These are phyloP conservation scores for Mormyrus proboscirostris DNA, from an alignment of 2,797 vertebrate genomes.

Conservation along the genomic window DNA sequence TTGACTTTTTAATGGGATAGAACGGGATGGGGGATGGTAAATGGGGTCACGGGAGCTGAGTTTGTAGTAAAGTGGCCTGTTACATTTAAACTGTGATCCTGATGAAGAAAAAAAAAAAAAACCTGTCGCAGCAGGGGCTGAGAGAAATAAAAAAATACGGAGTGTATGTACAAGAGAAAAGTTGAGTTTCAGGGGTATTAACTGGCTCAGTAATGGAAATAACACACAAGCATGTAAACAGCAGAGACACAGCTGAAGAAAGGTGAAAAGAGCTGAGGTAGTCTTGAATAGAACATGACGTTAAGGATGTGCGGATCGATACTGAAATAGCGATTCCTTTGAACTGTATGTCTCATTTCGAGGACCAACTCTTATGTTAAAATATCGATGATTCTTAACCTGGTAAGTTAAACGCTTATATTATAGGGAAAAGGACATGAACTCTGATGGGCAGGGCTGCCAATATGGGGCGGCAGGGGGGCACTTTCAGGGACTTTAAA, in stretches of 20 bases:
- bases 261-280: background rate
- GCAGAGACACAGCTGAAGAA: background rate
- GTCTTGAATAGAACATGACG: background rate
- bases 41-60: background rate
- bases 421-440: background rate
- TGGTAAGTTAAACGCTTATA: background rate
- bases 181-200: background rate
- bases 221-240: background rate
- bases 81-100: background rate
- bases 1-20: background rate
- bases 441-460: background rate
- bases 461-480: background rate
- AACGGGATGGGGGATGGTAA: background rate
- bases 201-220: background rate
- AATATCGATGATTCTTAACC: background rate
- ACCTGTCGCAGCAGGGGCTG: background rate
- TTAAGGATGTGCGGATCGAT: background rate
- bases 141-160: background rate
- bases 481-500: background rate
- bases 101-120: background rate
- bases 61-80: background rate
- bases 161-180: background rate
- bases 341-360: background rate
- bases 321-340: background rate
- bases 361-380: background rate